Conservation (phyloP, 2,888 invertebrate species). For the Agriopis leucophaearia region DNA sequence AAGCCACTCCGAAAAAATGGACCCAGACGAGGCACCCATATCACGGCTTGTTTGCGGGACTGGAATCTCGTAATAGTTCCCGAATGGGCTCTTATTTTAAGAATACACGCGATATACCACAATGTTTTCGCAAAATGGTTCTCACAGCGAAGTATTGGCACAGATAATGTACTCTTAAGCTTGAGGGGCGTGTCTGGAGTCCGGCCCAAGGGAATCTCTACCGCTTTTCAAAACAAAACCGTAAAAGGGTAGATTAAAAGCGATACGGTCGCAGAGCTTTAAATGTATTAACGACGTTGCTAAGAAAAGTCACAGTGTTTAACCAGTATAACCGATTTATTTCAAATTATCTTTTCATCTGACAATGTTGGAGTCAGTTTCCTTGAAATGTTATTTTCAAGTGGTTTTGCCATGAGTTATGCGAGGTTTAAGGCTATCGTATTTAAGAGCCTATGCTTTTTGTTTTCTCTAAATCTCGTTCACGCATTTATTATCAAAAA, state of each 20-base stretch:
- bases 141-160: conserved; percentile 77
- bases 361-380: background rate
- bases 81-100: conserved; percentile 74
- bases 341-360: background rate
- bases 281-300: conserved; percentile 63
- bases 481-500: too few relatives aligned
- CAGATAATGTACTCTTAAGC: conserved; percentile 76
- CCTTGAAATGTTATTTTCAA: too few relatives aligned
- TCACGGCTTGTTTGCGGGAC: conserved; percentile 64
- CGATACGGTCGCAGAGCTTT: conserved; percentile 67
- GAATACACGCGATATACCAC: conserved; percentile 78
- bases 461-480: too few relatives aligned
- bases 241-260: conserved; percentile 75
- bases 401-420: too few relatives aligned
- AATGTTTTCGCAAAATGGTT: conserved; percentile 80
- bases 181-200: conserved; percentile 53
- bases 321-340: conserved; percentile 1
- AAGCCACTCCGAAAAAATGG: conserved; percentile 53
- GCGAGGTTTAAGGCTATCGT: too few relatives aligned
- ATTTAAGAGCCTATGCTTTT: too few relatives aligned
- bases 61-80: conserved; percentile 79
- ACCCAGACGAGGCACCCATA: conserved; percentile 56
- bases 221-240: conserved; percentile 75
- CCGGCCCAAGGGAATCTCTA: conserved; percentile 60
- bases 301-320: conserved; percentile 28